Percentiles rank a stretch among this genome's conserved stretches.
Evolutionary conservation across 2,888 invertebrate genomes (phyloP).

Genomic region (Hedychridium roseum): DNA sequence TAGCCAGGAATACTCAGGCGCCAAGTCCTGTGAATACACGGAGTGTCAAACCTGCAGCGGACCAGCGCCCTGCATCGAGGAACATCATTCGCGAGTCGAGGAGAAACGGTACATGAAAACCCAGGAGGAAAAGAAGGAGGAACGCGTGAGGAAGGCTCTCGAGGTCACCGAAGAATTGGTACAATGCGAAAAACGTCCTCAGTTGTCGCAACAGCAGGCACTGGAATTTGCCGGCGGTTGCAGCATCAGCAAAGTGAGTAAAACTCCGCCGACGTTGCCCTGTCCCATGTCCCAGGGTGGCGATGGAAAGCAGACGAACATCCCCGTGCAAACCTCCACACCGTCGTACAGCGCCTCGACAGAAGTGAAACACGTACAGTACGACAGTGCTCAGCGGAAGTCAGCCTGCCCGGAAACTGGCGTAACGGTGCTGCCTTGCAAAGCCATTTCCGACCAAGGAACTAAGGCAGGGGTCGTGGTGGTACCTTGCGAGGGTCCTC

Average conservation of each 20-base stretch:
- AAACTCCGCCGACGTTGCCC: conserved; percentile 36
- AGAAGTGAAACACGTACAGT: conserved; percentile 48
- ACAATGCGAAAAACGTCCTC: conserved; percentile 34
- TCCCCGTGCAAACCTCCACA: conserved; percentile 3
- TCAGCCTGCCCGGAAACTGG: conserved; percentile 52
- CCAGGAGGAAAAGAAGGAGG: conserved; percentile 37
- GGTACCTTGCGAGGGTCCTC: conserved; percentile 51
- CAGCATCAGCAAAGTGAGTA: conserved; percentile 43
- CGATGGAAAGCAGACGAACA: too few species aligned
- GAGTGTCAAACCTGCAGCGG: conserved; percentile 9
- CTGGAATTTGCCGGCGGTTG: conserved; percentile 33
- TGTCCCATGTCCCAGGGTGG: conserved; percentile 42
- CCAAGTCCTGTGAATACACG: conserved; percentile 47
- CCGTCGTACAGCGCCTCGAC: conserved; percentile 38
- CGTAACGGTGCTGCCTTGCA: conserved; percentile 53
- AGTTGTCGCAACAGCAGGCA: conserved; percentile 8
- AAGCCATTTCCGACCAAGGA: conserved; percentile 49
- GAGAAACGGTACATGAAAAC: conserved; percentile 36
- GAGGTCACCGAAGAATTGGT: conserved; percentile 45
- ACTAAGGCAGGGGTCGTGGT: conserved; percentile 55
- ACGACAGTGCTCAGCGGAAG: conserved; percentile 32
- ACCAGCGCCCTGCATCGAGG: conserved; percentile 2
- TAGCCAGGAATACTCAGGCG: conserved; percentile 52
- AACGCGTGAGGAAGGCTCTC: conserved; percentile 35
- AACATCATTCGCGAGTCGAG: too few species aligned